Conservation (phyloP, 2,888 invertebrate species). For the Cepaea hortensis region DNA sequence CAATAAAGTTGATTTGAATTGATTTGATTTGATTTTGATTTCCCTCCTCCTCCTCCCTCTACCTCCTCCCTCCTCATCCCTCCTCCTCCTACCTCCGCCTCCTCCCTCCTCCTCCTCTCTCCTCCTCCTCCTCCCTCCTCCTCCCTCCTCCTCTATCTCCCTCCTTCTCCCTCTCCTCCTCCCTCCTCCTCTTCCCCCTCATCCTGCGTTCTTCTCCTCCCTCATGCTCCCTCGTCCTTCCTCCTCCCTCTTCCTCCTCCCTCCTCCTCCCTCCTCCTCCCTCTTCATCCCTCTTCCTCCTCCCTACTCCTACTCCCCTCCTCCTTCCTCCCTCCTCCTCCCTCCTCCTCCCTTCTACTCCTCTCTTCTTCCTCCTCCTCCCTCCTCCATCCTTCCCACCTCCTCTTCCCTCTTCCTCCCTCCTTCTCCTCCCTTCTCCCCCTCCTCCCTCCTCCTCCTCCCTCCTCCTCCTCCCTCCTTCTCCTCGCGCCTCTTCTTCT, state of each 20-base stretch:
- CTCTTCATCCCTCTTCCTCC: too few species aligned
- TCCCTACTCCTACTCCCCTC: too few species aligned
- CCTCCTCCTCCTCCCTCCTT: not conserved
- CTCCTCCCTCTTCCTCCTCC: not conserved
- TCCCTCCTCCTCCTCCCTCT: not conserved
- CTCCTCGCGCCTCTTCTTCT: not conserved
- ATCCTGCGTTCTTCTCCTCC: too few species aligned
- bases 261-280: not conserved
- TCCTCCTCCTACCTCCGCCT: too few species aligned
- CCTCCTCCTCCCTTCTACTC: too few species aligned
- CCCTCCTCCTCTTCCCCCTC: not conserved
- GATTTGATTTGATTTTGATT: too few species aligned
- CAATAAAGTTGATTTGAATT: too few species aligned
- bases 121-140: not conserved
- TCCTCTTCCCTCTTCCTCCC: not conserved
- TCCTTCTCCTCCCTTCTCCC: not conserved
- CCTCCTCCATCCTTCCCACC: too few species aligned
- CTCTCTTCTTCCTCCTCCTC: too few species aligned
- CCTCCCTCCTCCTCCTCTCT: not conserved
- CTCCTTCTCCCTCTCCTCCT: not conserved
- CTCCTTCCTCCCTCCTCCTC: too few species aligned
- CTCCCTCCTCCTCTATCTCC: not conserved
- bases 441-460: not conserved
- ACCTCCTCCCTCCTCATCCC: not conserved
- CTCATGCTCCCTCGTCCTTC: too few species aligned